phyloP scores from a whole-genome alignment of 2,888 invertebrate genomes.

The Aphidius colemani region DNA sequence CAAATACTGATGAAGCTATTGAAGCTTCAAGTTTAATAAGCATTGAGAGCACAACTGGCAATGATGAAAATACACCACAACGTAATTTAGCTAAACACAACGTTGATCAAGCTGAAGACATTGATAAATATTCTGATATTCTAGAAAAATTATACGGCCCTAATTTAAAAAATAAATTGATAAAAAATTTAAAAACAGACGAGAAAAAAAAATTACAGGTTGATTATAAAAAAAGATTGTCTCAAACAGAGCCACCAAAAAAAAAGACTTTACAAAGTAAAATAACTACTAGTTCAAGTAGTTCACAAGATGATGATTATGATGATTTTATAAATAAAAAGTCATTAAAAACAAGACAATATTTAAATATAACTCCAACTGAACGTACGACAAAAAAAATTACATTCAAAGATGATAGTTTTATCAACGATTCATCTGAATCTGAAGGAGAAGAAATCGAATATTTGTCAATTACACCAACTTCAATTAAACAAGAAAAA shows the following conservation, averaged over 20 bases:
- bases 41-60: no score
- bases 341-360: no score
- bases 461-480: conserved; percentile 40
- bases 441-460: conserved; percentile 41
- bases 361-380: conserved; percentile 29
- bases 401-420: conserved; percentile 38
- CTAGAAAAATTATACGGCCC: conserved; percentile 64
- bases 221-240: conserved; percentile 35
- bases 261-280: conserved; percentile 3
- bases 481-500: conserved; percentile 9
- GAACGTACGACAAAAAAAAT: conserved; percentile 32
- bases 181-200: conserved; percentile 42
- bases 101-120: conserved; percentile 18
- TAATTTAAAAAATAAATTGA: conserved; percentile 60
- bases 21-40: no score
- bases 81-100: neutral
- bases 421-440: conserved; percentile 47
- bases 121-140: conserved; percentile 51
- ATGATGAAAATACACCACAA: no score
- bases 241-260: conserved; percentile 48
- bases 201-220: conserved; percentile 32
- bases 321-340: conserved; percentile 33
- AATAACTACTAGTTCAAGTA: neutral
- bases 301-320: conserved; percentile 18
- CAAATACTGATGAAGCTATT: no score